Evolutionary conservation across 2,888 invertebrate species (phyloP).

Genomic region (Buathra laborator): DNA sequence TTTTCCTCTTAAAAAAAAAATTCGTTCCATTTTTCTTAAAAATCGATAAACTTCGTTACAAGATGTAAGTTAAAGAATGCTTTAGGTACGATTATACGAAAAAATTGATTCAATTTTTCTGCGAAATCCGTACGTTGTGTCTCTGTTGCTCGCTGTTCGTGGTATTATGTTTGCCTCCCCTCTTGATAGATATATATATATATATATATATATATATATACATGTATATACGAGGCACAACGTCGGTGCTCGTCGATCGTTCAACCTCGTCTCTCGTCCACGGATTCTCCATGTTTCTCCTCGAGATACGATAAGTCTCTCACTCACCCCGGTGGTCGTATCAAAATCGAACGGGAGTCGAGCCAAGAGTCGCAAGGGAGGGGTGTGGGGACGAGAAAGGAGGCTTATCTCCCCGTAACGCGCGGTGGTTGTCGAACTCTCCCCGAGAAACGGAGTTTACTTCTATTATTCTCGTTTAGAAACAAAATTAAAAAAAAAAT

Average conservation of each 20-base stretch:
- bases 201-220: not conserved
- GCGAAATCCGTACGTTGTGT: slow-evolving; percentile 14
- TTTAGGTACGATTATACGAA: not conserved
- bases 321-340: slow-evolving; percentile 56
- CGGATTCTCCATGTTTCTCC: slow-evolving; percentile 67
- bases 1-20: not conserved
- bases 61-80: not conserved
- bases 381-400: slow-evolving; percentile 45
- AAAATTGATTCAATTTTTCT: not conserved
- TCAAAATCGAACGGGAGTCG: slow-evolving; percentile 69
- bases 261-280: slow-evolving; percentile 68
- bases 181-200: not conserved
- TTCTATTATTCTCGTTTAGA: not conserved
- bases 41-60: not conserved
- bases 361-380: slow-evolving; percentile 59
- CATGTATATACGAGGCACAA: not conserved
- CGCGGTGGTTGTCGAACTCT: slow-evolving; percentile 39
- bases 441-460: not conserved
- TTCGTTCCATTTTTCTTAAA: not conserved
- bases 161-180: slow-evolving; percentile 60
- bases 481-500: not conserved
- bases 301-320: slow-evolving; percentile 62
- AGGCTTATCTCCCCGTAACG: slow-evolving; percentile 59
- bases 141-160: slow-evolving; percentile 39
- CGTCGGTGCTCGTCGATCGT: slow-evolving; percentile 68